Evolutionary conservation across 2,888 invertebrate genomes (phyloP), one percentile per base, ranked within the genome.

Genomic region (Caenorhabditis doughertyi): DNA sequence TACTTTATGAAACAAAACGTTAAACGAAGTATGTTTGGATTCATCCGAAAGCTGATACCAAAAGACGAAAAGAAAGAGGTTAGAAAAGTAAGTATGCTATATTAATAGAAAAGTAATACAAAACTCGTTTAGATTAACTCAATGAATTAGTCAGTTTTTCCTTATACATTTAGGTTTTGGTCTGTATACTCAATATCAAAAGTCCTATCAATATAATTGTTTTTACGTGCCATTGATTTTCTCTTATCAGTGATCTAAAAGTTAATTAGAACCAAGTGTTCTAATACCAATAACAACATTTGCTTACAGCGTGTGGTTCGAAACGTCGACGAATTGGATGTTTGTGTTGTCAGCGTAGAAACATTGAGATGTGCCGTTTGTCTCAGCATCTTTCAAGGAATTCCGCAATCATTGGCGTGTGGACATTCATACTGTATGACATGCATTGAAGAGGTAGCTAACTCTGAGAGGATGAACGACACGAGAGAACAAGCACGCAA

Each of bases 401-500:
- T 62, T 16, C 83, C 83, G 3, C 68, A 47, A 35, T 62, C 49
- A 9, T 55, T 83, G n/a, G 39, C 47, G 7, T 83, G 83, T 35
- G 83, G 83, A 9, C 83, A 83, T 25, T 73, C 83, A 29, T 83
- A 72, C 74, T 83, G 83, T 21, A 47, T n/a, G 0, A 23, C 35
- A 42, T 83, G 83, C 62, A 39, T 79, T 11, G 76, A 80, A 55
- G 81, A 76, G 53, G 76, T 81, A 16, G 55, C 55, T 23, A 53
- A 58, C 29, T 39, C 56, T 7, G 76, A 76, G 29, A 29, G 64
- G 8, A 47, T 60, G 18, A 71, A 58, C 21, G 64, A 71, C 29
- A 44, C 71, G 1, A 29, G 65, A 29, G 60, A 67, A 18, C 47
- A 47, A 1, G 47, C 64, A 21, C 49, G 70, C 16, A 42, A 51